These are phyloP conservation scores for Physeter macrocephalus DNA, from an alignment of 2,113 vertebrate genomes.

Conservation along the genomic window DNA sequence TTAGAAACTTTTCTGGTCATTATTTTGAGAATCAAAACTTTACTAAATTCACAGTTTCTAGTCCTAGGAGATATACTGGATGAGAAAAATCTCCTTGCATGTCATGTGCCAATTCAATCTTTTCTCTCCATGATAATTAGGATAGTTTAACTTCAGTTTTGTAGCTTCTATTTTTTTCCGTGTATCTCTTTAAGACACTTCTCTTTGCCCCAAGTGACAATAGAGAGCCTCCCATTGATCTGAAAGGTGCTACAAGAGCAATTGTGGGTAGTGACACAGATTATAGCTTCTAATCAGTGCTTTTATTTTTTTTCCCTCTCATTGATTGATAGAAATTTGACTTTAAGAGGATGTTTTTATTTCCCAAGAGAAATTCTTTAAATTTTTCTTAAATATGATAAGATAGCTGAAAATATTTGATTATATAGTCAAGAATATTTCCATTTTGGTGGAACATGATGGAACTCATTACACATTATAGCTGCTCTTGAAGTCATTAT, in stretches of 20 bases:
- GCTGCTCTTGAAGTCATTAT: background rate
- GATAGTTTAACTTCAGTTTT: background rate
- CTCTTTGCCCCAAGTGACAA: background rate
- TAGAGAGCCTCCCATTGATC: background rate
- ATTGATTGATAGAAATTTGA: conserved; percentile 1
- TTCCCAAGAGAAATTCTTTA: conserved; percentile 60
- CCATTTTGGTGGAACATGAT: background rate
- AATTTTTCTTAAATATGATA: background rate
- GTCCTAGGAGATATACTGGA: background rate
- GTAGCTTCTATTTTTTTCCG: background rate
- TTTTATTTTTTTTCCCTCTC: background rate
- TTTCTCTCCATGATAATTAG: background rate
- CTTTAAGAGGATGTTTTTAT: conserved; percentile 49
- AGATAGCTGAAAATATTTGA: conserved; percentile 33
- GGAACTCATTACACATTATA: background rate
- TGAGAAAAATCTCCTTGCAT: background rate
- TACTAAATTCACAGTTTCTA: background rate
- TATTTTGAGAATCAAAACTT: conserved; percentile 30
- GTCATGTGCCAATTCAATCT: background rate
- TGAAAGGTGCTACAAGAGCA: background rate
- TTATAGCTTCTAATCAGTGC: background rate
- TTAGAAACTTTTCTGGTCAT: background rate
- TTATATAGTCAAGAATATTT: background rate
- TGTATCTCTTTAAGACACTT: background rate
- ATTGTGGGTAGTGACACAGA: background rate